These are phyloP conservation scores for Apis cerana DNA, from an alignment of 1,140 invertebrate species.

Conservation along the genomic window DNA sequence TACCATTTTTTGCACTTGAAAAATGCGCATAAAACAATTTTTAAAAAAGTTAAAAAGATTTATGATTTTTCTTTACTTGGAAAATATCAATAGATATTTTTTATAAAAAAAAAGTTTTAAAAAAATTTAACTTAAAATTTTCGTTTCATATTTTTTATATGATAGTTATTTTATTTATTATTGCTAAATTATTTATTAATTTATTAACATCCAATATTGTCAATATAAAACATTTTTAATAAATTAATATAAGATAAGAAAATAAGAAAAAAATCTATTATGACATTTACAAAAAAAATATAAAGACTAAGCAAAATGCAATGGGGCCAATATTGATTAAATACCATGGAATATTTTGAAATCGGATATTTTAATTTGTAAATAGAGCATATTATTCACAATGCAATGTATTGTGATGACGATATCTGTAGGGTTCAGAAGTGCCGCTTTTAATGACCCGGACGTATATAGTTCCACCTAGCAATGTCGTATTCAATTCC, in stretches of 20 bases:
- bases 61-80: not conserved
- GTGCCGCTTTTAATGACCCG: slow-evolving; percentile 77
- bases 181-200: not conserved
- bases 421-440: slow-evolving; percentile 61
- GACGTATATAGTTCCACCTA: slow-evolving; percentile 72
- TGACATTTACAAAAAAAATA: not conserved
- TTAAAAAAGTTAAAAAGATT: not conserved
- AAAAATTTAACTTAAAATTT: not conserved
- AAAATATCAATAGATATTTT: not conserved
- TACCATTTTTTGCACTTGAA: slow-evolving; percentile 34
- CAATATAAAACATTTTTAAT: not conserved
- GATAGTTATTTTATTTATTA: not conserved
- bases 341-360: slow-evolving; percentile 77
- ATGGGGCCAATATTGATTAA: slow-evolving; percentile 73
- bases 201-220: too few relatives aligned
- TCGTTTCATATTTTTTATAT: not conserved
- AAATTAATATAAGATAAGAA: not conserved
- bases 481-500: slow-evolving; percentile 72
- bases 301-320: not conserved
- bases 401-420: slow-evolving; percentile 58
- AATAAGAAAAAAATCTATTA: not conserved
- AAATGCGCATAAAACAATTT: not conserved
- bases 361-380: slow-evolving; percentile 77
- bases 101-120: not conserved
- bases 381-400: slow-evolving; percentile 74